A percentile compares a stretch with the other conserved stretches of the same genome.
These are phyloP conservation scores for Panthera tigris DNA, from an alignment of 2,113 vertebrate species.

Conservation along the genomic window DNA sequence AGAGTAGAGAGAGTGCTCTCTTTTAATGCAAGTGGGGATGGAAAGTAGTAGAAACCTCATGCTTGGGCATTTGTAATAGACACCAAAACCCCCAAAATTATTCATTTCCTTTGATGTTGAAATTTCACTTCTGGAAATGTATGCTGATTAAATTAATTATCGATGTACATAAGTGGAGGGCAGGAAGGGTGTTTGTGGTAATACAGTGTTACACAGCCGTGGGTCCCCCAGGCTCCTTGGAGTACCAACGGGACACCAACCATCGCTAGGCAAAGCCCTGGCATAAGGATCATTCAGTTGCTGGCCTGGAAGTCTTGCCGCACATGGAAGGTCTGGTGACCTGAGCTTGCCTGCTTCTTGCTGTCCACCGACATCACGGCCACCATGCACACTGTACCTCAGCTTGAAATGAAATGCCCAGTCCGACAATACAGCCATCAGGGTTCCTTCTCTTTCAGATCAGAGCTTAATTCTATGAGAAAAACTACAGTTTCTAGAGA, in stretches of 20 bases:
- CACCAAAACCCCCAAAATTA: background rate
- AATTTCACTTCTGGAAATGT: background rate
- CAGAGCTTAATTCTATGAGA: background rate
- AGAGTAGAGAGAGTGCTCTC: background rate
- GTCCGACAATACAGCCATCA: no score
- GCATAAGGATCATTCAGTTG: accelerated
- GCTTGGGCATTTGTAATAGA: background rate
- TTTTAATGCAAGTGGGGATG: background rate
- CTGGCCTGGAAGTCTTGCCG: background rate
- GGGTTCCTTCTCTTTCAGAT: background rate
- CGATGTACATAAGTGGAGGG: background rate
- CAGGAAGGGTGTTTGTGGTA: background rate
- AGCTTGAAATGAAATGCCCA: background rate
- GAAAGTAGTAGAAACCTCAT: background rate
- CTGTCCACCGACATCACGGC: background rate
- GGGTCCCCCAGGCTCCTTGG: background rate
- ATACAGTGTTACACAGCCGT: background rate
- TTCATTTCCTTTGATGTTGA: background rate
- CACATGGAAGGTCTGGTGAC: background rate
- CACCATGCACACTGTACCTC: accelerated
- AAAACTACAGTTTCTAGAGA: background rate
- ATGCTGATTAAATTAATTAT: background rate
- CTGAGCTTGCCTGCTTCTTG: background rate
- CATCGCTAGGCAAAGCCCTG: background rate
- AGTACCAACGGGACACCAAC: background rate